These are phyloP conservation scores for Bothrops jararaca DNA, from an alignment of 2,113 vertebrate genomes.

Conservation along the genomic window DNA sequence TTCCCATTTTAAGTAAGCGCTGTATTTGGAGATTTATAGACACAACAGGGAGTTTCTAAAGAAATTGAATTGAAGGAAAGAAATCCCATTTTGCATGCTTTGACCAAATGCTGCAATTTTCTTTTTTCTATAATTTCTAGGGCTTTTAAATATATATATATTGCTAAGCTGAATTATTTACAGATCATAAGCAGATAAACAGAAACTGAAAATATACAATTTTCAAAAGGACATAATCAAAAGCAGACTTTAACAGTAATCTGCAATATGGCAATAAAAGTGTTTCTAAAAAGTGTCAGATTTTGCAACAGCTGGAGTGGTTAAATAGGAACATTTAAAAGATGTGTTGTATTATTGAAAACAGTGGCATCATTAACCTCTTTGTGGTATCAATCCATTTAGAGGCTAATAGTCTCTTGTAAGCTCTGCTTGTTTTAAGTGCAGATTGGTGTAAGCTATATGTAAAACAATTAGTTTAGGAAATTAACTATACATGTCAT, in stretches of 20 bases:
- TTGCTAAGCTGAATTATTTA: neutral
- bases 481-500: slow-evolving; percentile 15
- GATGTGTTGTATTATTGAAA: slow-evolving; percentile 7
- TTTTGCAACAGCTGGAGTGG: neutral
- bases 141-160: neutral
- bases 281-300: slow-evolving; percentile 1
- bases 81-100: neutral
- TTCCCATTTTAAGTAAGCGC: slow-evolving; percentile 17
- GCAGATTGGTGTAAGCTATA: neutral
- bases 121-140: neutral
- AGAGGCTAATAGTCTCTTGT: neutral
- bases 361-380: neutral
- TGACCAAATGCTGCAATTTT: neutral
- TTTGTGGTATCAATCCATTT: neutral
- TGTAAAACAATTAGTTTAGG: neutral
- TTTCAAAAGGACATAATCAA: slow-evolving; percentile 14
- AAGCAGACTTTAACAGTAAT: neutral
- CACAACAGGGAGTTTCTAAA: slow-evolving; percentile 29
- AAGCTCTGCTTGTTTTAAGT: neutral
- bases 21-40: slow-evolving; percentile 11
- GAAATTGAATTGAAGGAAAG: neutral
- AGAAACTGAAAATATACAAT: neutral
- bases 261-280: neutral
- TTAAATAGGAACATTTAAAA: neutral
- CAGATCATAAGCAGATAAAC: neutral